Conservation (phyloP, 2,113 vertebrate genomes). For the Panthera leo region DNA sequence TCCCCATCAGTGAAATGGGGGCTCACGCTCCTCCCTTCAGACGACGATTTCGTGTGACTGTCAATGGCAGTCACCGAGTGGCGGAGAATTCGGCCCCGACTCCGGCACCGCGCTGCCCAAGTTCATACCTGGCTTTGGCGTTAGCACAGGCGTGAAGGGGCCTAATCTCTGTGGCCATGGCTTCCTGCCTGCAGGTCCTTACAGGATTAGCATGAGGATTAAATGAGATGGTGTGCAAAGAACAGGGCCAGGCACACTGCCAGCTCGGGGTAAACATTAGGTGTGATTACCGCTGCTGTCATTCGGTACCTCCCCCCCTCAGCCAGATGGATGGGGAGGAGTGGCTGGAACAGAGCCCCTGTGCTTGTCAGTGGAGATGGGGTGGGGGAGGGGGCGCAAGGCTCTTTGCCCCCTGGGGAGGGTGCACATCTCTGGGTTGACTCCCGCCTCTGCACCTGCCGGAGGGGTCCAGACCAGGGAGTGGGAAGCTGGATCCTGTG, state of each 20-base stretch:
- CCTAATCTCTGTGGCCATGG: background rate
- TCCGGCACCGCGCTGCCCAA: background rate
- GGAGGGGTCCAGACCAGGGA: background rate
- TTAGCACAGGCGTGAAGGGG: background rate
- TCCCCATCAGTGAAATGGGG: background rate
- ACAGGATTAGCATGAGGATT: background rate
- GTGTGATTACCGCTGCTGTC: too few species aligned
- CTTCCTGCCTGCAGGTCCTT: background rate
- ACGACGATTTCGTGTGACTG: background rate
- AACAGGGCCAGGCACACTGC: background rate
- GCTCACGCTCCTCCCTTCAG: background rate
- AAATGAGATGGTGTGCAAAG: background rate
- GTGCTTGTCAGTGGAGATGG: too few species aligned
- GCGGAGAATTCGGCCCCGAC: background rate
- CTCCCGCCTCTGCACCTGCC: background rate
- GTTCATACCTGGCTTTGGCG: background rate
- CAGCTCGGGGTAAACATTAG: rapidly evolving
- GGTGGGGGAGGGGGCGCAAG: background rate
- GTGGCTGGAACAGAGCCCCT: background rate
- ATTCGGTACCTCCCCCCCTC: too few species aligned
- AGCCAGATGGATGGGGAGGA: background rate
- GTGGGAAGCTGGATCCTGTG: background rate
- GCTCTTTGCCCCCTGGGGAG: background rate
- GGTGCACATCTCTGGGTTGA: rapidly evolving
- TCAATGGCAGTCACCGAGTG: background rate